These are phyloP conservation scores for Trichogramma dendrolimi DNA, from an alignment of 2,888 invertebrate species.

Conservation along the genomic window DNA sequence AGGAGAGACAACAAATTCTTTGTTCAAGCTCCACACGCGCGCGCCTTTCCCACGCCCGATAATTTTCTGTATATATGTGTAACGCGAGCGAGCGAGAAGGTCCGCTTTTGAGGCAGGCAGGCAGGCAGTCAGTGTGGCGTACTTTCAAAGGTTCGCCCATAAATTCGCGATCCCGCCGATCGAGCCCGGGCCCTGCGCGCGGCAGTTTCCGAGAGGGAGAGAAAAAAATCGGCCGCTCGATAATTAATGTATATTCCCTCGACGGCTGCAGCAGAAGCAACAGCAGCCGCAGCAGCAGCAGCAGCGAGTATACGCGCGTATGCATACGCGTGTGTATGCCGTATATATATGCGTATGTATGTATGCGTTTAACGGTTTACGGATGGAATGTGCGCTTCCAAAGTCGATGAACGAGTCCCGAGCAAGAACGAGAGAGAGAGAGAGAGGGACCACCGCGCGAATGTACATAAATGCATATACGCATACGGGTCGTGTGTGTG, in stretches of 20 bases:
- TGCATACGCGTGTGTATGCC: too few relatives aligned
- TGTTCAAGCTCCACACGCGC: too few relatives aligned
- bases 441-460: neutral
- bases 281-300: conserved; percentile 13
- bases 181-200: too few relatives aligned
- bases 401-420: too few relatives aligned
- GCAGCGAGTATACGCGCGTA: conserved; percentile 20
- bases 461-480: neutral
- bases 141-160: too few relatives aligned
- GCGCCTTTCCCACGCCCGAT: too few relatives aligned
- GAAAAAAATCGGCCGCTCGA: conserved; percentile 14
- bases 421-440: neutral
- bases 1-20: too few relatives aligned
- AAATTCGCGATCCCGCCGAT: too few relatives aligned
- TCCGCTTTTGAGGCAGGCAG: too few relatives aligned
- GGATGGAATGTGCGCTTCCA: conserved; percentile 44
- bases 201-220: neutral
- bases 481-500: neutral
- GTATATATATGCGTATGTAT: neutral
- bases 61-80: too few relatives aligned
- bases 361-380: conserved; percentile 50
- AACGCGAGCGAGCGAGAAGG: too few relatives aligned
- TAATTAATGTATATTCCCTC: conserved; percentile 36
- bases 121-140: too few relatives aligned
- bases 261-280: conserved; percentile 25